Base-by-base conservation (phyloP, 1,140 invertebrate genomes). In the Rhynchophorus ferrugineus region DNA sequence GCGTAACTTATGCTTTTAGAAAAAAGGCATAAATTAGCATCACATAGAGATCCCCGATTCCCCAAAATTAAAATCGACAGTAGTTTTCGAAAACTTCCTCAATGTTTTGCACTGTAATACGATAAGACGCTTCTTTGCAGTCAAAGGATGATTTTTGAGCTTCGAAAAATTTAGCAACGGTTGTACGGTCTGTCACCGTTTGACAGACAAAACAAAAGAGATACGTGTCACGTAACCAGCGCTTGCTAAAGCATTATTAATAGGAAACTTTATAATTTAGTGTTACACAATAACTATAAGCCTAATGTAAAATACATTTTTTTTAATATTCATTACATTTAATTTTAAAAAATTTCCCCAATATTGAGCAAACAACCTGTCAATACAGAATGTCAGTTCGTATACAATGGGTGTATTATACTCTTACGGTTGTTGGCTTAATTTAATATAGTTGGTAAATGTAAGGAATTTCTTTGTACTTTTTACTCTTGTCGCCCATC, bases 1-100 rank as follows among this genome's bases (percentile, higher is more conserved):
- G 60, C 60, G 60, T 56, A 57, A 59, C 19, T 56, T 49, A 59
- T 59, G 58, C 58, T 59, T 59, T 51, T 41, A 50, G 29, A 20
- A 29, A 50, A 17, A 43, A 56, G 19, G 47, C 47, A 52, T 38
- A 49, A 55, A 49, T 55, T 48, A 41, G 47, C 48, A 42, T 43
- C 33, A 42, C 39, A 50, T 50, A 50, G 48, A 39, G 21, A n/a
- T 33, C 43, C 42, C 37, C 22, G n/a, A n/a, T n/a, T 7, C 44
- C 24, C 24, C 11, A 29, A 29, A 29, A 29, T 29, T 29, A 6
- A 11, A 29, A 5, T 11, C 24, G 24, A 29, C 5, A 6, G 24
- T 29, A 29, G 24, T 29, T 29, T 29, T 29, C 24, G 11, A 29
- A 29, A 29, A 29, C 5, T 6, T 6, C n/a, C n/a, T 6, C 11